Percentiles rank a stretch among this genome's conserved stretches.
Conservation (phyloP, 2,113 vertebrate species). For the Pimephales promelas region DNA sequence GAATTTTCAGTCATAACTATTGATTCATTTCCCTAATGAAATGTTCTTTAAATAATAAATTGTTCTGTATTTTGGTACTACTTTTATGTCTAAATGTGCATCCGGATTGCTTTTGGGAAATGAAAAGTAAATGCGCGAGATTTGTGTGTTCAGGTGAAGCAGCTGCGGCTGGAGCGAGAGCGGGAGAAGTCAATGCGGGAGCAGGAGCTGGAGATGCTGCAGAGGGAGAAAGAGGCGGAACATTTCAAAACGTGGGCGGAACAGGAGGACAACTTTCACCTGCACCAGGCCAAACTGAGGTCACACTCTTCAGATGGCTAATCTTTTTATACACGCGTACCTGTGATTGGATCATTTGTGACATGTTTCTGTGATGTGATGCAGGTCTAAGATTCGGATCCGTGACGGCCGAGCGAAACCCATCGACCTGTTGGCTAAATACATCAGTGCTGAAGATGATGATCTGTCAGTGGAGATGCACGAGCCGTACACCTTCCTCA, state of each 20-base stretch:
- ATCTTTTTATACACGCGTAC: not conserved
- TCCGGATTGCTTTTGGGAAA: not conserved
- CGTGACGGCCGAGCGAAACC: slow-evolving; percentile 93
- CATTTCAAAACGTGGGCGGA: slow-evolving; percentile 99
- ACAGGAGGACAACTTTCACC: slow-evolving; percentile 96
- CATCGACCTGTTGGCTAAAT: slow-evolving; percentile 95
- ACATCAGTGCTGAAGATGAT: slow-evolving; percentile 94
- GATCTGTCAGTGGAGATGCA: slow-evolving; percentile 98
- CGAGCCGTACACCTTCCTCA: slow-evolving; percentile 95
- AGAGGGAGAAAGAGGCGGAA: slow-evolving; percentile 96
- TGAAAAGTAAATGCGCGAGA: not conserved
- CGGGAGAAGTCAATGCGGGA: slow-evolving; percentile 95
- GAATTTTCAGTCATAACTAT: not conserved
- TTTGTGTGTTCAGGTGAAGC: slow-evolving; percentile 84
- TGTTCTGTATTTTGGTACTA: not conserved
- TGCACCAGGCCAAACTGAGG: slow-evolving; percentile 96
- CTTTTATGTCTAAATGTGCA: not conserved
- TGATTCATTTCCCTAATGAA: not conserved
- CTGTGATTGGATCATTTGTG: not conserved
- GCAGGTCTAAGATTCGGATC: slow-evolving; percentile 95
- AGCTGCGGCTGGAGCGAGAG: slow-evolving; percentile 92
- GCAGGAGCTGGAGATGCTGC: slow-evolving; percentile 95
- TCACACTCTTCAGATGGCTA: slow-evolving; percentile 47
- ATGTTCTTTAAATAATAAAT: not conserved
- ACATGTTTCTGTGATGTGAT: not conserved